These are phyloP conservation scores for Myotis vivesi DNA, from an alignment of 2,797 vertebrate genomes.

Conservation along the genomic window DNA sequence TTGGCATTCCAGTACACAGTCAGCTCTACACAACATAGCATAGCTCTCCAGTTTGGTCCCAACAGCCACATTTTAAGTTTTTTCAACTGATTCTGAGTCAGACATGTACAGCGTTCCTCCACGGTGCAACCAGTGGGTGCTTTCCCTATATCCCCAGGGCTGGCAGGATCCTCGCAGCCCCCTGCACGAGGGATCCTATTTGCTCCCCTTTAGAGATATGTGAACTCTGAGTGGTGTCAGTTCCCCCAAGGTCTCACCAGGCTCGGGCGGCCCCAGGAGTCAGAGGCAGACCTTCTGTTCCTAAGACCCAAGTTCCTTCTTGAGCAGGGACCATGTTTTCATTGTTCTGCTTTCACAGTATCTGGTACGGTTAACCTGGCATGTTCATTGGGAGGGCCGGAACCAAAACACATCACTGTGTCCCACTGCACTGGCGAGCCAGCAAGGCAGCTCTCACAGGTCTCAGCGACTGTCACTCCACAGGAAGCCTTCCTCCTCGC, in stretches of 20 bases:
- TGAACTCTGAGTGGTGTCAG: not conserved
- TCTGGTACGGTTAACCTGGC: not conserved
- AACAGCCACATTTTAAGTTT: not conserved
- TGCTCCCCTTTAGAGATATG: not conserved
- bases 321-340: not conserved
- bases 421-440: not conserved
- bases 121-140: not conserved
- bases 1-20: not conserved
- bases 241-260: not conserved
- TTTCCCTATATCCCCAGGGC: not conserved
- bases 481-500: not conserved
- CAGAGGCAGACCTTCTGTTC: not conserved
- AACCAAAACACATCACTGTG: not conserved
- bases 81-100: not conserved
- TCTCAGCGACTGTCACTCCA: not conserved
- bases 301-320: not conserved
- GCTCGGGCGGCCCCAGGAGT: accelerated
- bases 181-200: no score
- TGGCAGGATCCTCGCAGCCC: not conserved
- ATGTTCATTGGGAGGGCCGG: not conserved
- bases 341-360: not conserved
- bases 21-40: not conserved
- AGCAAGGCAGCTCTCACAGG: not conserved
- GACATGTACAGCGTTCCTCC: not conserved
- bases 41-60: not conserved